Evolutionary conservation across 1,140 invertebrate genomes (phyloP).

Genomic region (Habropoda laboriosa): DNA sequence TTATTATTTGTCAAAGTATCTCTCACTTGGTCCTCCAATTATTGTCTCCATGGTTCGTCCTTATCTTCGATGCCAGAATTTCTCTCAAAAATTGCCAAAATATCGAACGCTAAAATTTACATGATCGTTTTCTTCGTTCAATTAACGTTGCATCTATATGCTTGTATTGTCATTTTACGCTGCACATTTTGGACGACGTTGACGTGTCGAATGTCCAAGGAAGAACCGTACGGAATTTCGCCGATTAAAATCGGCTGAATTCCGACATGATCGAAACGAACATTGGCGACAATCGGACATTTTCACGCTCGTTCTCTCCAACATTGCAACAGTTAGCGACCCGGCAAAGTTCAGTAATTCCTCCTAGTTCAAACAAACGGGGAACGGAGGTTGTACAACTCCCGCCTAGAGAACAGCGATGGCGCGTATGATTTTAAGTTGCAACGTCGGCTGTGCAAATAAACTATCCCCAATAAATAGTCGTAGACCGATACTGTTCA

Average conservation of each 20-base stretch:
- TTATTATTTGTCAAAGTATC: background rate
- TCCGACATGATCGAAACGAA: too few relatives aligned
- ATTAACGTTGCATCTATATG: background rate
- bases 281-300: constrained; percentile 1
- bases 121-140: background rate
- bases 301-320: background rate
- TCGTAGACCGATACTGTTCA: constrained; percentile 45
- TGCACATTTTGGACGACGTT: background rate
- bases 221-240: background rate
- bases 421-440: constrained; percentile 17
- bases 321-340: background rate
- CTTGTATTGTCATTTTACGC: background rate
- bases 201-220: background rate
- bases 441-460: constrained; percentile 36
- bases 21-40: background rate
- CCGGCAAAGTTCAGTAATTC: constrained; percentile 22
- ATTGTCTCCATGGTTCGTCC: background rate
- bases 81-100: background rate
- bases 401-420: background rate
- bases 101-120: background rate
- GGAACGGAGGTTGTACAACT: background rate
- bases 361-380: constrained; percentile 10
- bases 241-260: background rate
- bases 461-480: constrained; percentile 51
- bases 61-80: background rate